Base-by-base conservation (phyloP, 2,113 vertebrate genomes). In the Paramisgurnus dabryanus region DNA sequence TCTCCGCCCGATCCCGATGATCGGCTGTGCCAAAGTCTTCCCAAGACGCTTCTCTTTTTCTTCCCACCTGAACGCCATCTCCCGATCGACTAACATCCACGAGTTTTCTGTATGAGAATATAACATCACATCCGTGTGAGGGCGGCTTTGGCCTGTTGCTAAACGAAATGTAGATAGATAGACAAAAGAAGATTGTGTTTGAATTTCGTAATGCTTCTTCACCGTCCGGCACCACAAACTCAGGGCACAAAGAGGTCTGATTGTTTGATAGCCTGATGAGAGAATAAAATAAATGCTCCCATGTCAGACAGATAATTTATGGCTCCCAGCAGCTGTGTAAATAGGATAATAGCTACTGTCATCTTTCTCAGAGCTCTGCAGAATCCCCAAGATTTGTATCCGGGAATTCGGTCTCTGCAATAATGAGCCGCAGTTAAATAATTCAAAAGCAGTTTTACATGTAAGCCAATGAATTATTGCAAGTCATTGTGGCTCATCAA, bases 31-130 rank as follows among this genome's bases (percentile, higher is more conserved):
- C 68, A 58, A 71, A 15, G 13, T n/a, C 69, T 67, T 78, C 80
- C 79, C 40, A 67, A 45, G 63, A 65, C 63, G 7, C 2, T 47
- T 15, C 22, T 67, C 58, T 15, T 43, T 67, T 75, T 55, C 68
- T 61, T 40, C 80, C 72, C 77, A 79, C 84, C 81, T 82, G 79
- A 68, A 87, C 79, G 88, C 67, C 88, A 86, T 84, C 83, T 88
- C 78, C 60, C 80, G 15, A 82, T 77, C 61, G 61, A 49, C 27
- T 67, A 17, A 0, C 7, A 65, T 67, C 53, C 57, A 15, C n/a
- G 12, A 49, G n/a, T 6, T 15, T 57, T 67, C 17, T 45, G 18
- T 8, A 45, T n/a, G 22, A 40, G 49, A 22, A 68, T 58, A 47
- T 22, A 40, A 18, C 18, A 47, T 40, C 76, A n/a, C 27, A 53